Percentiles rank a stretch among this genome's conserved stretches.
phyloP scores from a whole-genome alignment of 1,140 invertebrate genomes.

The Ceratina australensis region DNA sequence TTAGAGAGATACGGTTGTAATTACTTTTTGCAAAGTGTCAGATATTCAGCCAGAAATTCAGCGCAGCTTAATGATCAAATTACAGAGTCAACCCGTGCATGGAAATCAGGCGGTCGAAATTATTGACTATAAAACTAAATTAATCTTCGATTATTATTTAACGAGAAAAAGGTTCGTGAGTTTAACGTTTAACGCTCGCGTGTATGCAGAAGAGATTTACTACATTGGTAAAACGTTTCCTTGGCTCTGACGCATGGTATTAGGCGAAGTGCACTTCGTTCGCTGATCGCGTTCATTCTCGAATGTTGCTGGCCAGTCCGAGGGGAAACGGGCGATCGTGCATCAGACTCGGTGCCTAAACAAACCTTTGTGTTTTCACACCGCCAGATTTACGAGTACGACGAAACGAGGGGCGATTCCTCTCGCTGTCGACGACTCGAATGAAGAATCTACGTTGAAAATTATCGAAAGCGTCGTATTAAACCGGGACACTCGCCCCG shows the following conservation, averaged over 20 bases:
- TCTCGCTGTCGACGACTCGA: conserved; percentile 15
- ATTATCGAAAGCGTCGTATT: conserved; percentile 25
- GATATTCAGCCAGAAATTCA: background rate
- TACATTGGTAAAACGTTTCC: background rate
- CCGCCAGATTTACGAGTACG: conserved; percentile 41
- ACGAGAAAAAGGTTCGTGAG: too few species aligned
- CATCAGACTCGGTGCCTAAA: conserved; percentile 35
- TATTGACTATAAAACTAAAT: too few species aligned
- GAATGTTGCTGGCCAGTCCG: conserved; percentile 5
- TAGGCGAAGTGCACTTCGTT: background rate
- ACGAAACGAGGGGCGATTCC: conserved; percentile 31
- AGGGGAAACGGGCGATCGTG: conserved; percentile 2
- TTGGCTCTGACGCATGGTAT: background rate
- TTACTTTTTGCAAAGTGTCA: background rate
- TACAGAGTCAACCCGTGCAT: background rate
- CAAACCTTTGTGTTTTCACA: conserved; percentile 46
- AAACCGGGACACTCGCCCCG: background rate
- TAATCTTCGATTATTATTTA: too few species aligned
- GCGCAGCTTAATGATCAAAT: background rate
- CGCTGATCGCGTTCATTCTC: conserved; percentile 12
- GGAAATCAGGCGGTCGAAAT: background rate
- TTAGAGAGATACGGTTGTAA: background rate
- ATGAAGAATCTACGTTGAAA: conserved; percentile 28
- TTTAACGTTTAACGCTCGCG: too few species aligned
- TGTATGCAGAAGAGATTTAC: background rate